These are phyloP conservation scores for Benthosema pterotum DNA, from an alignment of 2,797 vertebrate species.

Conservation along the genomic window DNA sequence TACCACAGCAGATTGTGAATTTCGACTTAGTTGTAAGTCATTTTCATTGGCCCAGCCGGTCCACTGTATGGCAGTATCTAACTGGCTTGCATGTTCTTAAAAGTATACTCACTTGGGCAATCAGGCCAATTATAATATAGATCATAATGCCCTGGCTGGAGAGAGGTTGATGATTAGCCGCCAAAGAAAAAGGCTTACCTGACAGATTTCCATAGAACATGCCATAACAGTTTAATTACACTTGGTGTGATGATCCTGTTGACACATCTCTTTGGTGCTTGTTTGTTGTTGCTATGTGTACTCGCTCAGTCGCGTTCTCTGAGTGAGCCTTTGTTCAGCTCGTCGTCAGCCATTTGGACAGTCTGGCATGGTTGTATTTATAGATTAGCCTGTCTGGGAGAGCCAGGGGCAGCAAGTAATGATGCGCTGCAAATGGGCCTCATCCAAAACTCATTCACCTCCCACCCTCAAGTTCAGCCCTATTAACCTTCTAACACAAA, in stretches of 20 bases:
- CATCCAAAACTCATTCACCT: conserved; percentile 59
- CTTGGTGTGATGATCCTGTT: conserved; percentile 8
- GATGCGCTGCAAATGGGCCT: conserved; percentile 68
- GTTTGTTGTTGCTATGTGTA: conserved; percentile 10
- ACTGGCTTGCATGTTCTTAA: too few species aligned
- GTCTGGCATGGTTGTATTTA: conserved; percentile 56
- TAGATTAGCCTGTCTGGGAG: conserved; percentile 58
- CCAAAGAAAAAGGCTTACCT: too few species aligned
- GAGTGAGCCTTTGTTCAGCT: neutral
- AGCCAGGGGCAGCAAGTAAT: conserved; percentile 62
- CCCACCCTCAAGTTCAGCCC: conserved; percentile 30
- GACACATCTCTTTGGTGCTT: conserved; percentile 26
- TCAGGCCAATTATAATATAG: too few species aligned
- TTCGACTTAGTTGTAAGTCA: too few species aligned
- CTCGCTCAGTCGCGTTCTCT: neutral
- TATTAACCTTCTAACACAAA: conserved; percentile 49
- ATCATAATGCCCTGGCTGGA: too few species aligned
- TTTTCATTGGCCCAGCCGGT: too few species aligned
- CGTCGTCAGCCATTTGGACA: conserved; percentile 22
- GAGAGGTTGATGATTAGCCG: too few species aligned
- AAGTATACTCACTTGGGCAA: too few species aligned
- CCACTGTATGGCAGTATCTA: too few species aligned
- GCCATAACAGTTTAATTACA: neutral
- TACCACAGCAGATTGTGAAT: too few species aligned
- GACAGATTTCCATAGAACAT: too few species aligned